Base-by-base conservation (phyloP, 1,140 invertebrate genomes). In the Charaxes varanes region DNA sequence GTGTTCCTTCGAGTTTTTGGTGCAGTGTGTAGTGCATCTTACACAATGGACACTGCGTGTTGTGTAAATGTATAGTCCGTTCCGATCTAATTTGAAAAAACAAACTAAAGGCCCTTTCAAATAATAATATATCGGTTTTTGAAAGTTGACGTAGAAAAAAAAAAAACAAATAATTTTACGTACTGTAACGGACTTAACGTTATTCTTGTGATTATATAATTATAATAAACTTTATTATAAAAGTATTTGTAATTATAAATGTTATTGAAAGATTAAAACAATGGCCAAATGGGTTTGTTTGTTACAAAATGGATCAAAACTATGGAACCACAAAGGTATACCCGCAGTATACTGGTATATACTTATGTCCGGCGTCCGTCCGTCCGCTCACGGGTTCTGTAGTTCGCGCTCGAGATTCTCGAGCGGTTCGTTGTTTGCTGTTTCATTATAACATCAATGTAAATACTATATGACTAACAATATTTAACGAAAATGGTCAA, bases 371-470 rank as follows among this genome's bases (percentile, higher is more conserved):
- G 27, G 28, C 30, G 31, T 45, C 47, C 16, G 40, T 34, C 14
- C 31, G 33, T 41, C 23, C 41, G 53, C 43, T 84, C 79, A 83
- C 53, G 66, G 59, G 59, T 69, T 67, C 48, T 74, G 76, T 57
- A 83, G 58, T 18, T 85, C 83, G 3, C 79, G 67, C 44, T 85
- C 83, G 34, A 85, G 69, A 48, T 84, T 84, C 63, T 85, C 83
- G 43, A 83, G 57, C 41, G 83, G 77, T 54, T 85, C 83, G 62
- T 83, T 80, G 69, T 84, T 84, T 11, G 76, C 83, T 85, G 65
- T 61, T 58, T 47, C 14, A 26, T 40, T 40, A 27, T 17, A 42
- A 34, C 23, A 26, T 11, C 10, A 4, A 16, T 16, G 12, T 35
- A 8, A 23, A 14, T 23, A 34, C 32, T 34, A 34, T 13, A 5